A percentile compares a stretch with the other conserved stretches of the same genome.
Evolutionary conservation across 2,113 vertebrate genomes (phyloP).

Genomic region (Perca flavescens): DNA sequence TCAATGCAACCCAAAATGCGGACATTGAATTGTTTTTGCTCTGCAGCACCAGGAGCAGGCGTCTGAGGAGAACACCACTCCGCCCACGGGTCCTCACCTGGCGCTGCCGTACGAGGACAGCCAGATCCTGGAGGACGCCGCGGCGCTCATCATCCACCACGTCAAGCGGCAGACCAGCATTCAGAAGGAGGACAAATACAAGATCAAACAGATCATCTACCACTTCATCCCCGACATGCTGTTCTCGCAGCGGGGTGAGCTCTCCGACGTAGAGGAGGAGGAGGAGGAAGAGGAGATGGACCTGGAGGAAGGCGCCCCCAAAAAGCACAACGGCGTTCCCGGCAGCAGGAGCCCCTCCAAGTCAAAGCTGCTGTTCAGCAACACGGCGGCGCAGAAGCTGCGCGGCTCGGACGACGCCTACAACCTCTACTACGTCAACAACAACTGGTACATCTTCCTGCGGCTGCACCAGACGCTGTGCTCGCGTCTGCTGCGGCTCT

Average conservation of each 20-base stretch:
- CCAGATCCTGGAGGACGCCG: slow-evolving; percentile 96
- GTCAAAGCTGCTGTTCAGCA: slow-evolving; percentile 94
- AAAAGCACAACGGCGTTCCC: slow-evolving; percentile 94
- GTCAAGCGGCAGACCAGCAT: slow-evolving; percentile 97
- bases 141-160: slow-evolving; percentile 97
- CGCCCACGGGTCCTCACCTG: slow-evolving; percentile 90
- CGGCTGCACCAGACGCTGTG: slow-evolving; percentile 97
- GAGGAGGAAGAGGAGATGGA: slow-evolving; percentile 90
- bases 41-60: slow-evolving; percentile 94
- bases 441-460: slow-evolving; percentile 99
- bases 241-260: slow-evolving; percentile 94
- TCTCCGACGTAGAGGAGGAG: slow-evolving; percentile 94
- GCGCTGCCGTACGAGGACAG: slow-evolving; percentile 94
- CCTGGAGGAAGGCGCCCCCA: slow-evolving; percentile 85
- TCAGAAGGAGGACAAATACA: slow-evolving; percentile 99
- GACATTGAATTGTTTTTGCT: slow-evolving; percentile 24
- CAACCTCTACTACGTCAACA: slow-evolving; percentile 98
- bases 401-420: slow-evolving; percentile 92
- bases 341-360: slow-evolving; percentile 85
- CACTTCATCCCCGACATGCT: slow-evolving; percentile 98
- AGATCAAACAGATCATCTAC: slow-evolving; percentile 98
- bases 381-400: slow-evolving; percentile 91
- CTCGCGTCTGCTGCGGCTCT: slow-evolving; percentile 92
- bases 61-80: slow-evolving; percentile 90
- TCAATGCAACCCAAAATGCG: neutral